These are phyloP conservation scores for Cephalopterus ornatus DNA, from an alignment of 2,113 vertebrate genomes.

Conservation along the genomic window DNA sequence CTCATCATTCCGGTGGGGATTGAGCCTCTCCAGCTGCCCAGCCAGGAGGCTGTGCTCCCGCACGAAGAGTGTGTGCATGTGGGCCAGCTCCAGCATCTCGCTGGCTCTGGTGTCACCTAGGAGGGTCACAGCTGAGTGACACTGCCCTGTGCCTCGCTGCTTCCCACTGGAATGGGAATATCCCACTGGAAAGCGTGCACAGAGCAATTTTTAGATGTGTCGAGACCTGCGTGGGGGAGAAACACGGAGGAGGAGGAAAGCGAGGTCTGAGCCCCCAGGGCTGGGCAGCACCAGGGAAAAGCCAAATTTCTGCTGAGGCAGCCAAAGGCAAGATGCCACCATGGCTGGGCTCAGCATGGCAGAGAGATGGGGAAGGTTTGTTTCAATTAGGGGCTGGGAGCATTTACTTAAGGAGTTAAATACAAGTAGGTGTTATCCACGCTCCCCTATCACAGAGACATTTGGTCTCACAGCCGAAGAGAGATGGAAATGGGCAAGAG, in stretches of 20 bases:
- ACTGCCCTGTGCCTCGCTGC: not conserved
- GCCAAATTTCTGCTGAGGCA: not conserved
- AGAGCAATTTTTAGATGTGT: not conserved
- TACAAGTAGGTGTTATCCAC: not conserved
- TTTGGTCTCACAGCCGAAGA: not conserved
- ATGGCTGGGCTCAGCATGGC: not conserved
- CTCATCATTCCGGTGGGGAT: constrained; percentile 81
- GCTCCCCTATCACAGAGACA: not conserved
- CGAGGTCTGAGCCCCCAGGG: fast-evolving
- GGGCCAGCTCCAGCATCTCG: constrained; percentile 83
- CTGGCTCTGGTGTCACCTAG: constrained; percentile 83
- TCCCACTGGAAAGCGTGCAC: fast-evolving
- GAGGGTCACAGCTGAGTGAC: not conserved
- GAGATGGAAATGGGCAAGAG: not conserved
- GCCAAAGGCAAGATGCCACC: not conserved
- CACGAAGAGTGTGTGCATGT: constrained; percentile 85
- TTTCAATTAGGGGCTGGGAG: not conserved
- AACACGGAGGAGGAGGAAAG: not conserved
- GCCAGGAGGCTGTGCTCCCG: constrained; percentile 88
- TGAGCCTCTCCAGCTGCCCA: constrained; percentile 73
- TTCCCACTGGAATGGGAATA: not conserved
- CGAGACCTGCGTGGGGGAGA: fast-evolving
- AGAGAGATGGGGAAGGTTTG: not conserved
- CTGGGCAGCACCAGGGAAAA: not conserved
- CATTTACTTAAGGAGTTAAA: not conserved